Evolutionary conservation across 92 coral and sea anemone species (phyloP).

Genomic region (Epizoanthus rinbou): DNA sequence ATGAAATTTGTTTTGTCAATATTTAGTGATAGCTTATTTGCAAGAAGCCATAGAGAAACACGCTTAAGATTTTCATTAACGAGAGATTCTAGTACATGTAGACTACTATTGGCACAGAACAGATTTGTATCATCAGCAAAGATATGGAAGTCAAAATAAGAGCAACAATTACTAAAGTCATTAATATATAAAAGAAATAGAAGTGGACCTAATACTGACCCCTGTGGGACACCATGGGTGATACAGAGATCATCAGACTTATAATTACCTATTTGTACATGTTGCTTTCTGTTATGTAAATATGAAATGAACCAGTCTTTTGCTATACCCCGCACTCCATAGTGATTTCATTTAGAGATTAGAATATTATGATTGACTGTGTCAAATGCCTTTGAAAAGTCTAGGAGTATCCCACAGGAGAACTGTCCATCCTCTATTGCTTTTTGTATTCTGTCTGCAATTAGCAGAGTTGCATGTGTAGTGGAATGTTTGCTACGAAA

Average conservation of each 20-base stretch:
- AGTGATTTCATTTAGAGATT: constrained; percentile 2
- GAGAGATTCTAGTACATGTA: background rate
- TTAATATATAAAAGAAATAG: constrained; percentile 33
- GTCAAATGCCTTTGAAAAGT: too few species aligned
- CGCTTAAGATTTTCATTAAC: background rate
- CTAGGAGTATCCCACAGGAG: too few species aligned
- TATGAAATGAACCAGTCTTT: constrained; percentile 42
- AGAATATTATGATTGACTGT: constrained; percentile 21
- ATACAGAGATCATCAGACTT: constrained; percentile 3
- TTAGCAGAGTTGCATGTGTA: too few species aligned
- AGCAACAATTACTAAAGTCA: constrained; percentile 8
- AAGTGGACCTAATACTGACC: constrained; percentile 34
- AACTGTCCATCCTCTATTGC: too few species aligned
- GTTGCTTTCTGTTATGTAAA: constrained; percentile 13
- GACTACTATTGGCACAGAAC: background rate
- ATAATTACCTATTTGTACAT: background rate
- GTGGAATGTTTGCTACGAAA: constrained; percentile 1
- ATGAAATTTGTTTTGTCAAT: too few species aligned
- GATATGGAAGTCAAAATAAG: constrained; percentile 27
- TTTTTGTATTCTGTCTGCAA: too few species aligned
- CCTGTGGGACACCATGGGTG: constrained; percentile 9
- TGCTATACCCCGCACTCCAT: constrained; percentile 36
- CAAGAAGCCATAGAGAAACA: background rate
- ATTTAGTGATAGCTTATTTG: too few species aligned
- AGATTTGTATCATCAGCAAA: constrained; percentile 40